These are phyloP conservation scores for Hippocampus abdominalis DNA, from an alignment of 2,113 vertebrate genomes.

Conservation along the genomic window DNA sequence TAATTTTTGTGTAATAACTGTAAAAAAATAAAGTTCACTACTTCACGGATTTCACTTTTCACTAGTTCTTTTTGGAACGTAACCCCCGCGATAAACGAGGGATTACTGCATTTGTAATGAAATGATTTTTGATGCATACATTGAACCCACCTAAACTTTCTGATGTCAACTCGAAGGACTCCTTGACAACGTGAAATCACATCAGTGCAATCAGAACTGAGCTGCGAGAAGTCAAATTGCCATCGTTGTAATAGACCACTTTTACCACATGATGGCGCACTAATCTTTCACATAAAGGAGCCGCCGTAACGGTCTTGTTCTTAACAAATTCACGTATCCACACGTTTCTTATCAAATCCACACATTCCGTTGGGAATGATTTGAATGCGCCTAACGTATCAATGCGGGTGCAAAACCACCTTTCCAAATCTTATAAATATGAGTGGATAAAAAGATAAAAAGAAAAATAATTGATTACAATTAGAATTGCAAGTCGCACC, in stretches of 20 bases:
- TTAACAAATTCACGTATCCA: neutral
- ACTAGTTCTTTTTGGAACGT: no score
- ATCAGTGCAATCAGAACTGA: no score
- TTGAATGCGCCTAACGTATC: neutral
- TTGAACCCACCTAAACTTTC: neutral
- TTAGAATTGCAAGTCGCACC: neutral
- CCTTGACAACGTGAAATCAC: neutral
- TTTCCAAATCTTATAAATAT: neutral
- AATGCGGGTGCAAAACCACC: neutral
- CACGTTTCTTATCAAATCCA: neutral
- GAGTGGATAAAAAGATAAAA: neutral
- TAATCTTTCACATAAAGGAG: conserved; percentile 13
- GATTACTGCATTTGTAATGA: no score
- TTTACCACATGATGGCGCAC: conserved; percentile 50
- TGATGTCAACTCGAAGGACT: neutral
- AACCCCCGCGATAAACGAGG: no score
- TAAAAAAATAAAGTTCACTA: no score
- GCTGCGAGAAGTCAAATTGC: neutral
- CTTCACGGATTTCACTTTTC: no score
- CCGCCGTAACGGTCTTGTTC: neutral
- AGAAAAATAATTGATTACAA: neutral
- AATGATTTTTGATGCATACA: no score
- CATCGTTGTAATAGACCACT: conserved; percentile 16
- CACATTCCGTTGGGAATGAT: neutral
- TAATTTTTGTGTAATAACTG: no score